These are phyloP conservation scores for Malacosoma neustria DNA, from an alignment of 2,888 invertebrate species.

Conservation along the genomic window DNA sequence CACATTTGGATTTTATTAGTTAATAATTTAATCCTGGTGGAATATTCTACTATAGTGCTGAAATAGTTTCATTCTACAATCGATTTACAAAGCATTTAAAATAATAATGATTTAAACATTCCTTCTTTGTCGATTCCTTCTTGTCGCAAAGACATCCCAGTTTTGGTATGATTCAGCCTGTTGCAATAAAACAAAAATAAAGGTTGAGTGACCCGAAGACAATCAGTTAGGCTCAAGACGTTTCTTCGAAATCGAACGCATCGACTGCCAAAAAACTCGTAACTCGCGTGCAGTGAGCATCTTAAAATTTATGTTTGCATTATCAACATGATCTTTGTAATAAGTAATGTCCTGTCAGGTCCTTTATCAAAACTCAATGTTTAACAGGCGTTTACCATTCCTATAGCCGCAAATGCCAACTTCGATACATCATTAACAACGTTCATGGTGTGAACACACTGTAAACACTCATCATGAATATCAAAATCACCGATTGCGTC, in stretches of 20 bases:
- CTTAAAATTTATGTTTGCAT: conserved; percentile 45
- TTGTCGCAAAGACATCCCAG: conserved; percentile 30
- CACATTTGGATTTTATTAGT: too few relatives aligned
- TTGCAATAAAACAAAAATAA: conserved; percentile 43
- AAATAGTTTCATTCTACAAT: too few relatives aligned
- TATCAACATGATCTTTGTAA: conserved; percentile 52
- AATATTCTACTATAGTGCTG: too few relatives aligned
- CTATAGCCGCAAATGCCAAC: conserved; percentile 37
- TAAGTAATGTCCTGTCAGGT: conserved; percentile 46
- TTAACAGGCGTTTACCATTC: conserved; percentile 25
- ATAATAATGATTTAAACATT: too few relatives aligned
- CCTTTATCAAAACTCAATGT: conserved; percentile 42
- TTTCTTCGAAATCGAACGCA: conserved; percentile 58
- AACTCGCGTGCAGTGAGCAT: conserved; percentile 32
- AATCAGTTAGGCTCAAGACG: conserved; percentile 62
- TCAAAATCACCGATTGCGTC: conserved; percentile 39
- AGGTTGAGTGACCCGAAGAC: conserved; percentile 64
- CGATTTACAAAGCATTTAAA: too few relatives aligned
- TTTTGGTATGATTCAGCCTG: conserved; percentile 28
- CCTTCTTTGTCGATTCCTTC: too few relatives aligned
- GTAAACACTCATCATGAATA: conserved; percentile 36
- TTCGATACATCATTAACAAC: conserved; percentile 47
- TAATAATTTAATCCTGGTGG: too few relatives aligned
- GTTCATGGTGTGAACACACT: conserved; percentile 26
- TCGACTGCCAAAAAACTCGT: conserved; percentile 60